phyloP scores from a whole-genome alignment of 2,797 vertebrate species.

The Malacoraja senta region DNA sequence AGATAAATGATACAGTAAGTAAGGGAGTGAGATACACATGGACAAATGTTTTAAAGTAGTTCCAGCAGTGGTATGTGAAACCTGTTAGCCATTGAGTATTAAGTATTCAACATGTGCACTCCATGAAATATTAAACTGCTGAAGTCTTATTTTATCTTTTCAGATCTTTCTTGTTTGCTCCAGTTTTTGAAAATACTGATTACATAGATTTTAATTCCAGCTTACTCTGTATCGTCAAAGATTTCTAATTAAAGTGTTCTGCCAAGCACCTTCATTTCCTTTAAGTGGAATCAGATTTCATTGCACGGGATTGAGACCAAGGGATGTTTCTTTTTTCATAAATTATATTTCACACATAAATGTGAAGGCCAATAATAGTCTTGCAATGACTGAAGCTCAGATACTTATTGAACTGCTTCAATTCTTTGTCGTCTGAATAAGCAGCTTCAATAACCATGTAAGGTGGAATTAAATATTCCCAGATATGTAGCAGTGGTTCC shows the following conservation, averaged over 20 bases:
- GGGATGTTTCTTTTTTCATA: not conserved
- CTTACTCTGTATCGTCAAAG: not conserved
- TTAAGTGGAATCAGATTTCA: not conserved
- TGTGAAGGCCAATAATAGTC: not conserved
- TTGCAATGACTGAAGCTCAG: not conserved
- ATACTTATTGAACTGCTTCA: not conserved
- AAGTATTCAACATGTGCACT: not conserved
- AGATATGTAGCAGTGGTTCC: not conserved
- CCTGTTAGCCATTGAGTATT: conserved; percentile 23
- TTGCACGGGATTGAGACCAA: not conserved
- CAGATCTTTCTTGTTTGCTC: not conserved
- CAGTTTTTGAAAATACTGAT: not conserved
- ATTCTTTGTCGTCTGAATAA: not conserved
- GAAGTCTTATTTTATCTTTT: not conserved
- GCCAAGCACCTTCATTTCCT: not conserved
- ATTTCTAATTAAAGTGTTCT: conserved; percentile 6
- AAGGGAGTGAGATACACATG: conserved; percentile 17
- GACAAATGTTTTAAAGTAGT: conserved; percentile 29
- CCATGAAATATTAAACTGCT: not conserved
- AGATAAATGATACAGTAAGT: conserved; percentile 19
- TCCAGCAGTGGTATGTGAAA: conserved; percentile 25
- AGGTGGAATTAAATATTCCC: not conserved
- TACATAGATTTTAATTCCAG: not conserved
- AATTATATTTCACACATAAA: not conserved
- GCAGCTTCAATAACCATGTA: not conserved